These are phyloP conservation scores for Bedellia somnulentella DNA, from an alignment of 2,888 invertebrate genomes.

Conservation along the genomic window DNA sequence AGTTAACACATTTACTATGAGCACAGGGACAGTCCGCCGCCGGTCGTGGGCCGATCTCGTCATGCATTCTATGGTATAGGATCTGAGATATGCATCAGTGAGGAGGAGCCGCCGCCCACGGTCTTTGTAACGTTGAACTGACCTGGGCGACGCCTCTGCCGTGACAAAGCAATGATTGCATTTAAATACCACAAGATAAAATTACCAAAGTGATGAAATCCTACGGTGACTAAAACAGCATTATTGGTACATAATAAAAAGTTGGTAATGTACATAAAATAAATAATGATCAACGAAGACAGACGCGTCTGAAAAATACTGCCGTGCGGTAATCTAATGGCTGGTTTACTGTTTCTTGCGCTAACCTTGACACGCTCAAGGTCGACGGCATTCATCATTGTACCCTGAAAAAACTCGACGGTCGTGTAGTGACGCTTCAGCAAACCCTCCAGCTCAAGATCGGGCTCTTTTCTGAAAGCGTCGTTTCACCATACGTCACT, in stretches of 20 bases:
- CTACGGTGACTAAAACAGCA: slow-evolving; percentile 58
- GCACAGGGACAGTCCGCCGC: slow-evolving; percentile 38
- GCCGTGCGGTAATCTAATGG: slow-evolving; percentile 30
- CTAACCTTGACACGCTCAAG: slow-evolving; percentile 99
- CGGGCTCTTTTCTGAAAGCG: slow-evolving; percentile 96
- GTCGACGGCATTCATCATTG: slow-evolving; percentile 99
- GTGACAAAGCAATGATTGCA: slow-evolving; percentile 57
- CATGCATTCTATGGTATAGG: slow-evolving; percentile 40
- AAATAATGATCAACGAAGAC: slow-evolving; percentile 41
- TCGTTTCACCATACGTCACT: slow-evolving; percentile 42
- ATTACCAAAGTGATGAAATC: slow-evolving; percentile 55
- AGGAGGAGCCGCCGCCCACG: slow-evolving; percentile 26
- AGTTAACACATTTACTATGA: slow-evolving; percentile 46
- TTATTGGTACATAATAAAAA: slow-evolving; percentile 44
- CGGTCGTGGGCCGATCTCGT: slow-evolving; percentile 39
- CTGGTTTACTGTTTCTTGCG: slow-evolving; percentile 51
- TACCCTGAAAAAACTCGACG: slow-evolving; percentile 99
- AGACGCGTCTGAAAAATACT: slow-evolving; percentile 40
- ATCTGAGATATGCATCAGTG: slow-evolving; percentile 52
- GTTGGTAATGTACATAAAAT: slow-evolving; percentile 47
- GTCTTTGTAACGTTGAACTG: slow-evolving; percentile 9
- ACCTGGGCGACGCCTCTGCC: slow-evolving; percentile 31
- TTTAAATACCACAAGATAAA: slow-evolving; percentile 53
- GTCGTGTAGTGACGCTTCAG: slow-evolving; percentile 99
- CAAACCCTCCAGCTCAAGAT: slow-evolving; percentile 99